Base-by-base conservation (phyloP, 2,113 vertebrate genomes). In the Nipponia nippon region DNA sequence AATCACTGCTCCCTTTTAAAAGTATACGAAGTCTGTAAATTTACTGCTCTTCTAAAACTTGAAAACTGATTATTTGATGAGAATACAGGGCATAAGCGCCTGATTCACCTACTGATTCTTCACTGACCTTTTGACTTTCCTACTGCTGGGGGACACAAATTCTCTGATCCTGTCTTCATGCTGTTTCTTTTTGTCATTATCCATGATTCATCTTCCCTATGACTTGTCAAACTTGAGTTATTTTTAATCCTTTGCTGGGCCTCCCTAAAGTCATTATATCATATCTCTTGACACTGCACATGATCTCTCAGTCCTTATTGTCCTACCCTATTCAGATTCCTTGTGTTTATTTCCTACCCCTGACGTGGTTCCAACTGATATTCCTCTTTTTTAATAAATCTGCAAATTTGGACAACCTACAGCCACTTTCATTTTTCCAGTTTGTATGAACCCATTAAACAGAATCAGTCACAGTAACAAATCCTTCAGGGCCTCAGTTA, bases 181-280 rank as follows among this genome's bases (percentile, higher is more conserved):
- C 95, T 89, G 67, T 40, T 96, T 84, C 88, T 92, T 84, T 95
- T 93, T 95, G 90, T 93, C 92, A 72, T 97, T 95, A 96, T 91
- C 59, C n/a, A 26, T 84, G 90, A 95, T 93, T 95, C 83, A 94
- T 95, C 93, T 83, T 96, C 94, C 11, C 76, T 84, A 53, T 3
- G 72, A 81, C 92, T 93, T 92, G 92, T 97, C 95, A 90, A 82
- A 97, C 55, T 78, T 83, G 83, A 94, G 83, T 93, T 95, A 93
- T 94, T 92, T 96, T 96, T 84, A 96, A 96, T 96, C 80, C 70
- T 92, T 71, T 93, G 26, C 95, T 75, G 32, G 79, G 50, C 79
- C 75, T 96, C 92, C 83, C 90, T 29, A 49, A 88, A 81, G 92
- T 59, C 88, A 55, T 82, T 94, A 34, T 90, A 93, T 96, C 92